Evolutionary conservation across 2,113 vertebrate species (phyloP).

Genomic region (Crypturellus undulatus): DNA sequence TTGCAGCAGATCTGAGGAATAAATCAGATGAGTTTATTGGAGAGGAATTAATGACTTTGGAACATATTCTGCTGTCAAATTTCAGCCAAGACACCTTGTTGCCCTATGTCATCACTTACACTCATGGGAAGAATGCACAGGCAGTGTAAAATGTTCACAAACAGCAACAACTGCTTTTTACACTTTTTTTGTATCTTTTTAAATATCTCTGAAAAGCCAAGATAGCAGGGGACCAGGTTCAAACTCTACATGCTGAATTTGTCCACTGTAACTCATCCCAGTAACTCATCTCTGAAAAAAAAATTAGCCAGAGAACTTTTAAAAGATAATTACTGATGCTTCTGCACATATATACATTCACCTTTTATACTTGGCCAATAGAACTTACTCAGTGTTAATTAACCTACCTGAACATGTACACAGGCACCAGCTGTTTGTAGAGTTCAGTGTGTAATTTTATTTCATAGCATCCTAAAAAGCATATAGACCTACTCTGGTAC

Average conservation of each 20-base stretch:
- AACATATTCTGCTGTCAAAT: neutral
- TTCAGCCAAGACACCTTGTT: neutral
- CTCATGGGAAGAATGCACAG: neutral
- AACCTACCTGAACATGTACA: neutral
- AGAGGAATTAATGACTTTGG: neutral
- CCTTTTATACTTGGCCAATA: neutral
- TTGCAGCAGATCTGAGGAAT: slow-evolving; percentile 23
- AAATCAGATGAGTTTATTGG: neutral
- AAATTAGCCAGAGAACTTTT: neutral
- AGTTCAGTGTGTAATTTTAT: neutral
- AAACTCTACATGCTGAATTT: neutral
- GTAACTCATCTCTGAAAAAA: neutral
- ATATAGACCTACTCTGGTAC: too few relatives aligned
- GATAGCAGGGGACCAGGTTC: neutral
- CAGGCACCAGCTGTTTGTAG: fast-evolving
- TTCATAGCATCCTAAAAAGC: neutral
- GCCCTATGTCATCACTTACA: neutral
- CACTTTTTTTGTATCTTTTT: neutral
- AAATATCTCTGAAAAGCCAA: neutral
- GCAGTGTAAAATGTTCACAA: neutral
- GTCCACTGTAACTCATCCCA: neutral
- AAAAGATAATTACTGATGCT: neutral
- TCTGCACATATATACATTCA: neutral
- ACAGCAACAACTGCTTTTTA: neutral
- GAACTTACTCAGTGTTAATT: neutral